Evolutionary conservation across 1,140 invertebrate genomes (phyloP).

Genomic region (Chrysomallon squamiferum): DNA sequence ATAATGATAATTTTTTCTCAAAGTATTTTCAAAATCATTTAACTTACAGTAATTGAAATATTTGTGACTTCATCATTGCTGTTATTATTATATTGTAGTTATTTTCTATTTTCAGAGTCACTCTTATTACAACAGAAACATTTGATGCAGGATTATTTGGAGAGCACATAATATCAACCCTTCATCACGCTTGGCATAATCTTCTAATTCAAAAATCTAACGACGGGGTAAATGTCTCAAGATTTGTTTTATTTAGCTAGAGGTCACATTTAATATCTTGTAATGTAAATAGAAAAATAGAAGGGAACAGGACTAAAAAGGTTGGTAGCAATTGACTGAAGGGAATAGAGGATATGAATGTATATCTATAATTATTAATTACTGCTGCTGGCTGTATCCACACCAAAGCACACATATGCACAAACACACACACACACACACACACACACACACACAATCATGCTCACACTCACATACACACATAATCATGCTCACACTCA

Average conservation of each 20-base stretch:
- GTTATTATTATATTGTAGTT: too few relatives aligned
- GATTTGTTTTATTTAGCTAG: too few relatives aligned
- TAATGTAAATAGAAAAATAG: too few relatives aligned
- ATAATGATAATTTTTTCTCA: too few relatives aligned
- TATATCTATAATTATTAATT: neutral
- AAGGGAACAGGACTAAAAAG: too few relatives aligned
- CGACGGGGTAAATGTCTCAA: neutral
- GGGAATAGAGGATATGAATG: too few relatives aligned
- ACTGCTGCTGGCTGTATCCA: neutral
- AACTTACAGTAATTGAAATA: too few relatives aligned
- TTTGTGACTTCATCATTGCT: too few relatives aligned
- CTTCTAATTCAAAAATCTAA: neutral
- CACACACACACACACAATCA: neutral
- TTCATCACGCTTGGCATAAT: conserved; percentile 70
- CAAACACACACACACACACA: neutral
- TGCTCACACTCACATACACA: neutral
- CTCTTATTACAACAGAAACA: conserved; percentile 77
- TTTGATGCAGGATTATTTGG: conserved; percentile 82
- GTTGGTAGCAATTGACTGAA: too few relatives aligned
- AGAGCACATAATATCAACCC: conserved; percentile 73
- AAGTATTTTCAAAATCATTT: too few relatives aligned
- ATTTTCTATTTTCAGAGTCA: conserved; percentile 68
- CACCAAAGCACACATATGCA: neutral
- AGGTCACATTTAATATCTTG: too few relatives aligned
- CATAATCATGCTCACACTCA: too few relatives aligned